Percentiles rank a stretch among this genome's conserved stretches.
These are phyloP conservation scores for Hypanus sabinus DNA, from an alignment of 2,113 vertebrate species.

Conservation along the genomic window DNA sequence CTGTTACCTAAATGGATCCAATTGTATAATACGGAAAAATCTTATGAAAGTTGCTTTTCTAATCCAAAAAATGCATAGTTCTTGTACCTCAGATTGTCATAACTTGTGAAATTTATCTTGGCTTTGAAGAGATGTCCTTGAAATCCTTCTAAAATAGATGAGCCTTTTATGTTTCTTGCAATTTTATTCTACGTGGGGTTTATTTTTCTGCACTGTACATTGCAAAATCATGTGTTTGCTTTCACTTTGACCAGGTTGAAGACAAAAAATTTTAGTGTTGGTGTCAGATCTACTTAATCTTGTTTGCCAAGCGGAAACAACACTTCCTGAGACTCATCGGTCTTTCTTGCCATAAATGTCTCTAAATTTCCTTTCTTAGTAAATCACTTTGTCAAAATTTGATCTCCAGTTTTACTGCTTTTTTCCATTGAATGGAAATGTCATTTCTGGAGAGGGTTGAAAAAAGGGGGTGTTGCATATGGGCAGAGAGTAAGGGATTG, in stretches of 20 bases:
- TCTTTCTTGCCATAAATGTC: slow-evolving; percentile 8
- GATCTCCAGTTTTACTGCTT: background rate
- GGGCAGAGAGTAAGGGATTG: background rate
- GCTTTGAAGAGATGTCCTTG: background rate
- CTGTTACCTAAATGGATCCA: background rate
- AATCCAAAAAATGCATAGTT: too few species aligned
- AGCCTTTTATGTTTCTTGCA: background rate
- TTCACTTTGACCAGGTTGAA: background rate
- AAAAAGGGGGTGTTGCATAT: too few species aligned
- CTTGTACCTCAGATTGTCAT: background rate
- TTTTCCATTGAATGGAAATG: background rate
- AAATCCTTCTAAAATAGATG: background rate
- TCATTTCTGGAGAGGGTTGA: background rate
- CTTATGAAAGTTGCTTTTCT: background rate
- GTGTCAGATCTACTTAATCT: background rate
- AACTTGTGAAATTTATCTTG: background rate
- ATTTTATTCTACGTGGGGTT: background rate
- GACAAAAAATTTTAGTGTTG: background rate
- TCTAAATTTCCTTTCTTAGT: background rate
- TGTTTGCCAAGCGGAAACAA: background rate
- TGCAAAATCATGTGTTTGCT: background rate
- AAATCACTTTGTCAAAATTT: slow-evolving; percentile 15
- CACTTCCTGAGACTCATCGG: background rate
- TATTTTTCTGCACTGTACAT: background rate
- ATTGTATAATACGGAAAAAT: background rate